Conservation (phyloP, 2,888 invertebrate species). For the Rhorus exstirpatorius region DNA sequence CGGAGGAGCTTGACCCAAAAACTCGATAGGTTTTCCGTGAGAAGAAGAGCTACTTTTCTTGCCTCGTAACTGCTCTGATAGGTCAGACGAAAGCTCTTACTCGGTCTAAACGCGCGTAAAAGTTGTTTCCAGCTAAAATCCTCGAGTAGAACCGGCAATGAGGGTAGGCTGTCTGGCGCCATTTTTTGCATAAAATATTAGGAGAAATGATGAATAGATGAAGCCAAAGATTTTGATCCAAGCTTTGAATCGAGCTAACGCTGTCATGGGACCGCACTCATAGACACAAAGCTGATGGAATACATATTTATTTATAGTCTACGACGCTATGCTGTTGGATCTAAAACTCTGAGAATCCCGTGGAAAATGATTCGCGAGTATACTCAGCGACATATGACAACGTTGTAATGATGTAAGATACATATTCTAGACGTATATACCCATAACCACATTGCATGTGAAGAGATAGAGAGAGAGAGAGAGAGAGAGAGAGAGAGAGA, state of each 20-base stretch:
- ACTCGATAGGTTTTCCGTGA: slow-evolving; percentile 77
- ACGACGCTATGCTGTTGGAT: neutral
- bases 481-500: neutral
- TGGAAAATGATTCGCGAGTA: neutral
- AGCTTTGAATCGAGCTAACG: neutral
- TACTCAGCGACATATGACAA: neutral
- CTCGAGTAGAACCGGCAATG: neutral
- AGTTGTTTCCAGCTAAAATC: slow-evolving; percentile 39
- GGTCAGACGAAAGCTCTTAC: slow-evolving; percentile 38
- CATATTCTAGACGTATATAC: neutral
- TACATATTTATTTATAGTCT: neutral
- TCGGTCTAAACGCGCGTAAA: slow-evolving; percentile 50
- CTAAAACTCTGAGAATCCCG: neutral
- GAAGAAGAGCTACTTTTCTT: slow-evolving; percentile 64
- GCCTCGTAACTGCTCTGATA: slow-evolving; percentile 48
- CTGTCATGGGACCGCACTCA: neutral
- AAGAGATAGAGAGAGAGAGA: neutral
- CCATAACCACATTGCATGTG: slow-evolving; percentile 15
- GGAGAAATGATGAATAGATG: neutral
- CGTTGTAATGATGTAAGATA: neutral
- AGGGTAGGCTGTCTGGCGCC: slow-evolving; percentile 3
- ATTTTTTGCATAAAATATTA: slow-evolving; percentile 9
- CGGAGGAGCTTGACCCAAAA: slow-evolving; percentile 77
- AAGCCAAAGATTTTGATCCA: neutral
- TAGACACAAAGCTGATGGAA: neutral